Percentiles rank a stretch among this genome's conserved stretches.
Conservation (phyloP, 2,888 invertebrate genomes). For the Cosmia trapezina region DNA sequence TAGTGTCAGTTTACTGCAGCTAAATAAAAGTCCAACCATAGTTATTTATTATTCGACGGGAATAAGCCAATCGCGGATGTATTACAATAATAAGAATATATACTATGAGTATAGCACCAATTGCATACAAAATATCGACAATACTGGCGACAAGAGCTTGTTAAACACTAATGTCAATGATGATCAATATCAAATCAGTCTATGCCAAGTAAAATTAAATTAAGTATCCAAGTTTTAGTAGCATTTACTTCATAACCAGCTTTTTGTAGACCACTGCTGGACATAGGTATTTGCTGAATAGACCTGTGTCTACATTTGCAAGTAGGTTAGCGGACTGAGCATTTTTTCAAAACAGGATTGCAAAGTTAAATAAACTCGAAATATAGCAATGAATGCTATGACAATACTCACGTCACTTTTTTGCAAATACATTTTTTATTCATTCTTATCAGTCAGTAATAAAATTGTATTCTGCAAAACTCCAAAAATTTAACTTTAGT, state of each 20-base stretch:
- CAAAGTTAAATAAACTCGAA: neutral
- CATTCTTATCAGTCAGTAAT: neutral
- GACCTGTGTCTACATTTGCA: neutral
- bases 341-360: neutral
- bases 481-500: no score
- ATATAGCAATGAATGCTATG: neutral
- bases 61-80: conserved; percentile 52
- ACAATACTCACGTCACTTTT: no score
- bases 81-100: conserved; percentile 54
- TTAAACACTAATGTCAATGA: conserved; percentile 32
- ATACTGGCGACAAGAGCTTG: conserved; percentile 57
- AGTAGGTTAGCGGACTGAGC: neutral
- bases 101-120: conserved; percentile 81
- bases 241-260: neutral
- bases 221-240: neutral
- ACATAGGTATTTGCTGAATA: neutral
- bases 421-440: neutral
- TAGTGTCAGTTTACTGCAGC: no score
- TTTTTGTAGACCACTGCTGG: conserved; percentile 2
- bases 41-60: conserved; percentile 27
- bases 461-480: neutral
- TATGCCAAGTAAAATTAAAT: neutral
- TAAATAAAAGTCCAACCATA: no score
- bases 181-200: neutral
- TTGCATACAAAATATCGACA: conserved; percentile 74